Base-by-base conservation (phyloP, 2,797 vertebrate genomes). In the Ptychobarbus kaznakovi region DNA sequence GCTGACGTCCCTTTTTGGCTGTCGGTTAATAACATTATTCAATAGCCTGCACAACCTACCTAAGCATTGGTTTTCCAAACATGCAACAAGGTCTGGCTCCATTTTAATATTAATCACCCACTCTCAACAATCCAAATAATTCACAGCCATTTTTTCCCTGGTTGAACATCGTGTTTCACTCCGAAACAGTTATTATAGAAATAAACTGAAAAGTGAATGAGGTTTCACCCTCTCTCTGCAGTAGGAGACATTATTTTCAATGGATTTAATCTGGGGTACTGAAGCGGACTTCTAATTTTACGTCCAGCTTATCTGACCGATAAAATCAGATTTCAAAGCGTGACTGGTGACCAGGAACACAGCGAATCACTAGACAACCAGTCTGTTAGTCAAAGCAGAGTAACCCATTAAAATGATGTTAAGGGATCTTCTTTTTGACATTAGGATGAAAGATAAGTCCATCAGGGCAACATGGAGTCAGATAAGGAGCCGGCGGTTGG, bases 371-470 rank as follows among this genome's bases (percentile, higher is more conserved):
- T 76, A 66, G 5, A 53, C 61, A 69, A 70, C 25, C 11, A 58
- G 51, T 15, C 61, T 77, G 40, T 6, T 68, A 75, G 53, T 65
- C 80, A n/a, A 25, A 68, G 82, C 35, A 46, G 53, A 53, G 70
- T 35, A 70, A 78, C 15, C 56, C 28, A 75, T 83, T 68, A 76
- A 65, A 78, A 32, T 8, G 38, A 72, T 25, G 46, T 49, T 51
- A 53, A 7, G 66, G 66, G 35, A 46, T 6, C 12, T 49, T 22
- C 7, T 35, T 46, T 46, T 12, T 66, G 3, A 70, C 46, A 86
- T 74, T 7, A 40, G 38, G 20, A 63, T 70, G 13, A n/a, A 4
- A 49, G 58, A 66, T 11, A n/a, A 56, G 10, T 42, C 15, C 28
- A 58, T 18, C 10, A 80, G 32, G 40, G 13, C 9, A n/a, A 32